Conservation (phyloP, 1,140 invertebrate genomes). For the Drosophila novamexicana region DNA sequence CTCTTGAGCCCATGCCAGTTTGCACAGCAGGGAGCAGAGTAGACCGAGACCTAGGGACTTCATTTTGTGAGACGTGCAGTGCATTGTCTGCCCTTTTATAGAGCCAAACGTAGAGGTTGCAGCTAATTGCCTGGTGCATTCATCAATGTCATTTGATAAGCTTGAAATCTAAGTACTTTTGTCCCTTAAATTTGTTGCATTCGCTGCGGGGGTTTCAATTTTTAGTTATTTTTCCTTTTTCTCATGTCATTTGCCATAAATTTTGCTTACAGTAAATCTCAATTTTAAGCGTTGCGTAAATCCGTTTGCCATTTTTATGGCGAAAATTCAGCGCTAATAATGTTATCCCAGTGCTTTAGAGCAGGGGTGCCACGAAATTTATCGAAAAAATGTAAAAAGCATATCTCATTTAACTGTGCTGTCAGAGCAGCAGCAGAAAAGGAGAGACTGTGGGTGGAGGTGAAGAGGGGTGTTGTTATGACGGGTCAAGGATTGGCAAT, state of each 20-base stretch:
- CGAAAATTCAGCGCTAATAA: constrained; percentile 67
- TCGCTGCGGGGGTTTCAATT: not conserved
- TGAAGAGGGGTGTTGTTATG: constrained; percentile 46
- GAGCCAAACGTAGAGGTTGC: not conserved
- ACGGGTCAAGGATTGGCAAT: constrained; percentile 79
- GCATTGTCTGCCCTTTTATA: constrained; percentile 23
- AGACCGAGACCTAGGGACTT: constrained; percentile 22
- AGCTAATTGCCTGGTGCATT: constrained; percentile 46
- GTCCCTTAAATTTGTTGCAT: constrained; percentile 20
- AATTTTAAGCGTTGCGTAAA: constrained; percentile 75
- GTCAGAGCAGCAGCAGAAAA: constrained; percentile 36
- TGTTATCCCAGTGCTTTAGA: constrained; percentile 47
- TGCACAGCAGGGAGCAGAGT: constrained; percentile 19
- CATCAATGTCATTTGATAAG: constrained; percentile 63
- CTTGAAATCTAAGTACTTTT: constrained; percentile 19
- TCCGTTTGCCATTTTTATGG: constrained; percentile 77
- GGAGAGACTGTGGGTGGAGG: constrained; percentile 14
- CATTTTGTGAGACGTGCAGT: constrained; percentile 25
- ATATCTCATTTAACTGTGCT: constrained; percentile 79
- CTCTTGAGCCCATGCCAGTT: not conserved
- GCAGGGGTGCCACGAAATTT: constrained; percentile 56
- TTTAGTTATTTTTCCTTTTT: constrained; percentile 13
- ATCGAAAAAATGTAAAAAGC: constrained; percentile 81
- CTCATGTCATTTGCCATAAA: constrained; percentile 58
- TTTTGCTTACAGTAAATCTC: constrained; percentile 70